A percentile compares a stretch with the other conserved stretches of the same genome.
These are phyloP conservation scores for Lasiurus cinereus DNA, from an alignment of 2,113 vertebrate species.

Conservation along the genomic window DNA sequence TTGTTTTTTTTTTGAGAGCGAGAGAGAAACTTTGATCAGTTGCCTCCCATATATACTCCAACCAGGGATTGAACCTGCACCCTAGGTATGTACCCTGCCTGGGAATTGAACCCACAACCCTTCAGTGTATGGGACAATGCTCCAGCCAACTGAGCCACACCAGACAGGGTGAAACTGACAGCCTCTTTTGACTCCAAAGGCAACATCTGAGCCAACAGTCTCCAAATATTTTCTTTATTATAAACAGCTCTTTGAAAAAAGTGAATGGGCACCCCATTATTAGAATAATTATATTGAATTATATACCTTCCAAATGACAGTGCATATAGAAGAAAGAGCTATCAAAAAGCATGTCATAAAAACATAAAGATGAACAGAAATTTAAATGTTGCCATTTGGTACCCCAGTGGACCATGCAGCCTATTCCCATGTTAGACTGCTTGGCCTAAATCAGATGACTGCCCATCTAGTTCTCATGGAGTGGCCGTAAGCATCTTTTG, in stretches of 20 bases:
- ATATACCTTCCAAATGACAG: not conserved
- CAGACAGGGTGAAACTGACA: not conserved
- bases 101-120: too few relatives aligned
- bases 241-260: not conserved
- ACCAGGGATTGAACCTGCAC: too few relatives aligned
- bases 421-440: accelerated
- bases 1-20: too few relatives aligned
- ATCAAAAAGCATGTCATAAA: not conserved
- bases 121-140: too few relatives aligned
- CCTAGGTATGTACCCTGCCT: too few relatives aligned
- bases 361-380: not conserved
- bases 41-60: too few relatives aligned
- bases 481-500: not conserved
- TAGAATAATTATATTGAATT: not conserved
- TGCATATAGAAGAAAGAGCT: not conserved
- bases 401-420: accelerated
- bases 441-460: not conserved
- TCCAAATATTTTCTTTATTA: not conserved
- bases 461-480: not conserved
- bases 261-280: not conserved
- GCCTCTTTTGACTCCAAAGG: not conserved
- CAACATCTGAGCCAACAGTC: not conserved
- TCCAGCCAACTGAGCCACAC: too few relatives aligned
- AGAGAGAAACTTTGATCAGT: too few relatives aligned
- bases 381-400: not conserved